phyloP scores from a whole-genome alignment of 2,797 vertebrate species.

The Rhinoraja longicauda region DNA sequence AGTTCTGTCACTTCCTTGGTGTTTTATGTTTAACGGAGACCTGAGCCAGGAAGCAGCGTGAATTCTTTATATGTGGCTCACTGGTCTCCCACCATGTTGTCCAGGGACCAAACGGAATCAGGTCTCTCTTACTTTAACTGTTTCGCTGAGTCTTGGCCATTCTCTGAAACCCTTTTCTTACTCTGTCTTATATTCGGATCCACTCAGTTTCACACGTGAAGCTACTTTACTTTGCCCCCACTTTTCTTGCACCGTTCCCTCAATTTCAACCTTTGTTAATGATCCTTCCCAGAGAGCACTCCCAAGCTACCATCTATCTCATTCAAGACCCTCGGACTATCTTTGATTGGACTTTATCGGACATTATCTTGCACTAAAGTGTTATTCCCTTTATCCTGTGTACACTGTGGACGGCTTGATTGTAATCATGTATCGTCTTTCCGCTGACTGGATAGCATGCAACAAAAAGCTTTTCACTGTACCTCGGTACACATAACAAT shows the following conservation, averaged over 20 bases:
- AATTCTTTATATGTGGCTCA: background rate
- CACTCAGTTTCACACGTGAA: background rate
- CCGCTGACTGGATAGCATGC: no score
- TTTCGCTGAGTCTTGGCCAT: background rate
- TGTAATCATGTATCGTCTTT: no score
- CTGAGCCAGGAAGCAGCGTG: constrained; percentile 4
- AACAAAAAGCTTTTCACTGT: no score
- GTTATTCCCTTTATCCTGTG: no score
- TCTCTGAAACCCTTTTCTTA: background rate
- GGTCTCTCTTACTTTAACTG: background rate
- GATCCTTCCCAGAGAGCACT: no score
- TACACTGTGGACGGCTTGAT: no score
- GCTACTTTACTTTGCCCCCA: background rate
- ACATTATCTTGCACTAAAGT: no score
- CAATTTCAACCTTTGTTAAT: no score
- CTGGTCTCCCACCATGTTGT: background rate
- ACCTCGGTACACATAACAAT: no score
- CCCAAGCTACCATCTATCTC: no score
- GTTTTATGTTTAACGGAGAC: constrained; percentile 13
- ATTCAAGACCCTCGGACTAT: no score
- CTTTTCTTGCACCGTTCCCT: background rate
- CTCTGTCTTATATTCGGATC: background rate
- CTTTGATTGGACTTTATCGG: no score
- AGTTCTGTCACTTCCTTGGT: constrained; percentile 17
- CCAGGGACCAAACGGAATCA: background rate